Evolutionary conservation across 2,113 vertebrate genomes (phyloP).

Genomic region (Proterorhinus semilunaris): DNA sequence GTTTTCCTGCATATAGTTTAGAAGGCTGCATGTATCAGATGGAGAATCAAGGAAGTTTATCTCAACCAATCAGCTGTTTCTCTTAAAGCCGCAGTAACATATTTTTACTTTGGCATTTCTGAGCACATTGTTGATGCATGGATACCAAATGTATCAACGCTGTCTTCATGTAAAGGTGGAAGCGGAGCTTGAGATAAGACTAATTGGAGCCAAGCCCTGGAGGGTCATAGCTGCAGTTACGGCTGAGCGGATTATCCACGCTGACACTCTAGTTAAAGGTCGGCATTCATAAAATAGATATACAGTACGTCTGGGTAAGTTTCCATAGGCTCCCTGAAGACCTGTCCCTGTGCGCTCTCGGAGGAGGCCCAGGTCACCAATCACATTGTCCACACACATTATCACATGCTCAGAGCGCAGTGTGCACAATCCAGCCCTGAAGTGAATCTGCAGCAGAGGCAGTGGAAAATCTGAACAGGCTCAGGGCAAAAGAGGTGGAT

Average conservation of each 20-base stretch:
- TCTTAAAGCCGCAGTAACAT: conserved; percentile 9
- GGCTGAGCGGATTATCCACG: conserved; percentile 6
- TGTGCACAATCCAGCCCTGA: conserved; percentile 26
- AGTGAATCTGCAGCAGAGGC: conserved; percentile 16
- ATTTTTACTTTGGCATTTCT: conserved; percentile 25
- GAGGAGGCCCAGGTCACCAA: conserved; percentile 27
- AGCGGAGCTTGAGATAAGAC: neutral
- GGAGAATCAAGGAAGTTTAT: neutral
- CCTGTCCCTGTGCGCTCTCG: conserved; percentile 10
- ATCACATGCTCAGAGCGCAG: conserved; percentile 26
- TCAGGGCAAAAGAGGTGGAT: neutral
- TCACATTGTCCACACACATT: conserved; percentile 22
- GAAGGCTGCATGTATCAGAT: neutral
- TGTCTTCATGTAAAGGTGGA: neutral
- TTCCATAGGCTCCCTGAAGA: conserved; percentile 11
- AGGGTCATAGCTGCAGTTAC: neutral
- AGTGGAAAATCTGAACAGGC: conserved; percentile 39
- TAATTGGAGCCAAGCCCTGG: neutral
- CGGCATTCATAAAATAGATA: conserved; percentile 24
- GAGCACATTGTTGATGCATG: neutral
- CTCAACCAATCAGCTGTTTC: neutral
- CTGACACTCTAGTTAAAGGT: conserved; percentile 19
- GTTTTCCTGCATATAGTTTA: neutral
- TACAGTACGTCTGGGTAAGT: conserved; percentile 15
- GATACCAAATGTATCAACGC: too few relatives aligned